Percentiles rank a stretch among this genome's conserved stretches.
Evolutionary conservation across 2,797 vertebrate genomes (phyloP).

Genomic region (Betta splendens): DNA sequence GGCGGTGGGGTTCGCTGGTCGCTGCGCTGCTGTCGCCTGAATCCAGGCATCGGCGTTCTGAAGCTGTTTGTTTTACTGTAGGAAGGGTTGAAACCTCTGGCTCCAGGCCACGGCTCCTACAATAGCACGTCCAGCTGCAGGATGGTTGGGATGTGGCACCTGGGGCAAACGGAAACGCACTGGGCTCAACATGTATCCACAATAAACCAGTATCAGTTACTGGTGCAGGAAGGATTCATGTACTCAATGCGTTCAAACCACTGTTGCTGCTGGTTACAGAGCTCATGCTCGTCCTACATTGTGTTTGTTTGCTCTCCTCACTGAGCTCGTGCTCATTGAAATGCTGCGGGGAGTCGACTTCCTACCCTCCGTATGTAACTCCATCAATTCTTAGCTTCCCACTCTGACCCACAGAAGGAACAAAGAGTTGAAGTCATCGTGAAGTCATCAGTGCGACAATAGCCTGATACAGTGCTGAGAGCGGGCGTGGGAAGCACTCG

Average conservation of each 20-base stretch:
- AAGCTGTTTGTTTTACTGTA: constrained; percentile 48
- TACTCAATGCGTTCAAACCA: too few species aligned
- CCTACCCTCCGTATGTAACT: constrained; percentile 21
- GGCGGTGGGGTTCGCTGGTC: constrained; percentile 5
- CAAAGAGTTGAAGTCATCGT: constrained; percentile 48
- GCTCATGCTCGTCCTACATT: neutral
- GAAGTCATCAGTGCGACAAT: constrained; percentile 46
- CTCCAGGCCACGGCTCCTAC: constrained; percentile 27
- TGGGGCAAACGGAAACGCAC: neutral
- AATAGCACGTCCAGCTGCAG: constrained; percentile 13
- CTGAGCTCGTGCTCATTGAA: neutral
- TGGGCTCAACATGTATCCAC: neutral
- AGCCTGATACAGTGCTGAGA: constrained; percentile 45
- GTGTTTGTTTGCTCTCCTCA: neutral
- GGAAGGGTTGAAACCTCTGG: constrained; percentile 26
- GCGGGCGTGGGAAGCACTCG: constrained; percentile 23
- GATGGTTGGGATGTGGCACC: neutral
- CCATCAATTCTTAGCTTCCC: constrained; percentile 53
- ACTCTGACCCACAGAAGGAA: constrained; percentile 42
- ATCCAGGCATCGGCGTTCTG: constrained; percentile 32
- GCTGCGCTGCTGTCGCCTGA: constrained; percentile 41
- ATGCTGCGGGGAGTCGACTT: neutral
- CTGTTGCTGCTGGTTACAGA: too few species aligned
- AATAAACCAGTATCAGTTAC: neutral
- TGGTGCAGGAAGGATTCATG: neutral